These are phyloP conservation scores for Pseudopodoces humilis DNA, from an alignment of 2,113 vertebrate genomes.

Conservation along the genomic window DNA sequence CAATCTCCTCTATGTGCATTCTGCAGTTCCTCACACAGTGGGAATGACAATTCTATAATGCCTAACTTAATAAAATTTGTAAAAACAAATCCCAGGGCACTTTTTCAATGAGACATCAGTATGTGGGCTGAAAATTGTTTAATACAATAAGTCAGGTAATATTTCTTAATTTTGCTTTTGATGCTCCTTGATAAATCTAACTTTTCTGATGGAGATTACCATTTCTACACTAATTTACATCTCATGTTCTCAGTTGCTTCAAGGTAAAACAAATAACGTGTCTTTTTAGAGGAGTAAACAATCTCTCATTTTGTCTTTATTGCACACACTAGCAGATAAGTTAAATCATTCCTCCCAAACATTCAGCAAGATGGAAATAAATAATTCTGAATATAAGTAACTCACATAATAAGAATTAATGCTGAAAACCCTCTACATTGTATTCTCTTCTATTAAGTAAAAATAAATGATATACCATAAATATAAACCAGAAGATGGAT, in stretches of 20 bases:
- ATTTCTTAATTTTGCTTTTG: conserved; percentile 12
- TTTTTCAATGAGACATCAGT: neutral
- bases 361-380: conserved; percentile 32
- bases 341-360: conserved; percentile 24
- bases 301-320: conserved; percentile 50
- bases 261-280: conserved; percentile 35
- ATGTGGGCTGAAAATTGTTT: neutral
- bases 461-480: conserved; percentile 40
- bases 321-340: conserved; percentile 22
- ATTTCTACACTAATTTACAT: conserved; percentile 17
- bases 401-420: conserved; percentile 25
- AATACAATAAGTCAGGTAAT: neutral
- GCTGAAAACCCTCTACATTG: conserved; percentile 8
- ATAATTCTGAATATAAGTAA: conserved; percentile 39
- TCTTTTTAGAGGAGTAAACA: conserved; percentile 13
- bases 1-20: neutral
- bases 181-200: neutral
- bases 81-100: neutral
- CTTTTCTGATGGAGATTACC: neutral
- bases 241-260: neutral
- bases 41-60: neutral
- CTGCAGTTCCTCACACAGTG: neutral
- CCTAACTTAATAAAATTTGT: neutral
- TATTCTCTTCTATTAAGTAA: conserved; percentile 18
- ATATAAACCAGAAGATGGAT: neutral